These are phyloP conservation scores for Agonum fuliginosum DNA, from an alignment of 2,888 invertebrate genomes.

Conservation along the genomic window DNA sequence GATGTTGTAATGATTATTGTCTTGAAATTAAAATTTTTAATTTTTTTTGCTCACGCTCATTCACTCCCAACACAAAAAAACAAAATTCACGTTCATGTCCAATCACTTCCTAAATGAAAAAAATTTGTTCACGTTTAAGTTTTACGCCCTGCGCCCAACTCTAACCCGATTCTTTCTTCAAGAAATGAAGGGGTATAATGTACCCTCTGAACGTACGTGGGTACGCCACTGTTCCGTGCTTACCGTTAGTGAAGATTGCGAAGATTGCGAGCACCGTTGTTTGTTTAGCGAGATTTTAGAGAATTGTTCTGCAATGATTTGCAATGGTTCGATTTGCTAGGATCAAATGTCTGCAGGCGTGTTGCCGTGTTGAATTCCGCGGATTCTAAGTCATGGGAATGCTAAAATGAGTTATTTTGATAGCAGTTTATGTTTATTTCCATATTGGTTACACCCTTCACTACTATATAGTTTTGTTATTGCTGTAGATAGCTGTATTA, in stretches of 20 bases:
- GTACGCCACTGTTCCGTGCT: too few relatives aligned
- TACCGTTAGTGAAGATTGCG: background rate
- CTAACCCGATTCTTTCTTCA: too few relatives aligned
- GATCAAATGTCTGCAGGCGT: background rate
- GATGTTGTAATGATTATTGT: too few relatives aligned
- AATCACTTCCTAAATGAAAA: too few relatives aligned
- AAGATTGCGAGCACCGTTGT: conserved; percentile 2
- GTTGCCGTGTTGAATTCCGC: background rate
- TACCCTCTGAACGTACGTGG: too few relatives aligned
- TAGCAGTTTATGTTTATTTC: background rate
- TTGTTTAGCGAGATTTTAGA: conserved; percentile 5
- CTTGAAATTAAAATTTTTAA: too few relatives aligned
- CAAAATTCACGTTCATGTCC: too few relatives aligned
- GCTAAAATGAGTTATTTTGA: background rate
- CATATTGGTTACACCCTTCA: background rate
- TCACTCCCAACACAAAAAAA: too few relatives aligned
- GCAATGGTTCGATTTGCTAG: background rate
- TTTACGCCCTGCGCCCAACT: too few relatives aligned
- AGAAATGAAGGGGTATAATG: too few relatives aligned
- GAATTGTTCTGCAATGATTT: conserved; percentile 10
- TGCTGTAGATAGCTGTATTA: background rate
- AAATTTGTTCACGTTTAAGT: too few relatives aligned
- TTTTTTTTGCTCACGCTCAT: too few relatives aligned
- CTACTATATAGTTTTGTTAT: background rate
- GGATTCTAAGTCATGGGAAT: background rate